Evolutionary conservation across 2,113 vertebrate genomes (phyloP).

Genomic region (Panthera uncia): DNA sequence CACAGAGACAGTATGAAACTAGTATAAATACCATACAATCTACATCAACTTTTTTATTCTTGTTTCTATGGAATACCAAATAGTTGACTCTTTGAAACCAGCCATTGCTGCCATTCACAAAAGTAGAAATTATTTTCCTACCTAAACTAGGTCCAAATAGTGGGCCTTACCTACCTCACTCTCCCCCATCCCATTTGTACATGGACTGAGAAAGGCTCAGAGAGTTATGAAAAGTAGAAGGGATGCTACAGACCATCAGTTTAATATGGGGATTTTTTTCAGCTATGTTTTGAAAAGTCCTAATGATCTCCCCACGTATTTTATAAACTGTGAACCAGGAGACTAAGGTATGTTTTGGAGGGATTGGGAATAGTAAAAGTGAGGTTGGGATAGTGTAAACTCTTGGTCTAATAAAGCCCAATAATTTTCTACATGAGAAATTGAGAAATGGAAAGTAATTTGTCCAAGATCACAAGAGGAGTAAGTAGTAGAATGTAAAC

Average conservation of each 20-base stretch:
- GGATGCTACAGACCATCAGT: neutral
- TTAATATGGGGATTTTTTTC: conserved; percentile 10
- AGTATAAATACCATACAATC: neutral
- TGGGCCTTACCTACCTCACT: neutral
- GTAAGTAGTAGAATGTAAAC: neutral
- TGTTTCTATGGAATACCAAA: neutral
- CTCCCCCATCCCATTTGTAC: neutral
- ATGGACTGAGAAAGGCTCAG: neutral
- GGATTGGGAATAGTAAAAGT: neutral
- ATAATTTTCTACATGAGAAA: conserved; percentile 20
- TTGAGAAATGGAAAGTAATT: conserved; percentile 8
- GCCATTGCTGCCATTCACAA: neutral
- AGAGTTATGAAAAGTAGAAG: neutral
- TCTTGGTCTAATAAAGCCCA: neutral
- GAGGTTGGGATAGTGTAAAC: neutral
- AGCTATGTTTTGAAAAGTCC: neutral
- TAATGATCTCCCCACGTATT: neutral
- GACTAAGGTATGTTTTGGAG: neutral
- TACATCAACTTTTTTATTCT: conserved; percentile 29
- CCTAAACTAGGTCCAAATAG: neutral
- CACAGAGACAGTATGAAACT: neutral
- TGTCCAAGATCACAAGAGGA: neutral
- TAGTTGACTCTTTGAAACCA: neutral
- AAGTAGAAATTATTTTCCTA: neutral
- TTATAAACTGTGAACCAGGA: neutral